Conservation (phyloP, 2,888 invertebrate genomes). For the Agrenia bidenticulata region DNA sequence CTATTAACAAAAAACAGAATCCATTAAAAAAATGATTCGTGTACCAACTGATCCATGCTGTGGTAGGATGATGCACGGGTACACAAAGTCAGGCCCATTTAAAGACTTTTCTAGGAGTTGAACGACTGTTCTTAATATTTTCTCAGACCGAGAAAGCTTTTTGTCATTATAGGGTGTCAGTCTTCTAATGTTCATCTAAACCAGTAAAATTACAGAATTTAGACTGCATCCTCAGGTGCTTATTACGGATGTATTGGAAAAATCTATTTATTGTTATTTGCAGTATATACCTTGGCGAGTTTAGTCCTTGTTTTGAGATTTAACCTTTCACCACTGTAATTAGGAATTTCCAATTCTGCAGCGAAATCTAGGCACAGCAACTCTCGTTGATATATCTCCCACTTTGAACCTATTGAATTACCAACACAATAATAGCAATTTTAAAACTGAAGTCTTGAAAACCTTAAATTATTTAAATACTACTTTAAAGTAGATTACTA, state of each 20-base stretch:
- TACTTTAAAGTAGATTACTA: constrained; percentile 55
- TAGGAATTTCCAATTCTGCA: constrained; percentile 64
- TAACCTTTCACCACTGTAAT: constrained; percentile 63
- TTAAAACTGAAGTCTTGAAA: background rate
- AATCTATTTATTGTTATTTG: constrained; percentile 20
- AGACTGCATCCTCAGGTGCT: too few relatives aligned
- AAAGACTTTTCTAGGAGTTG: constrained; percentile 60
- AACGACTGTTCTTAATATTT: constrained; percentile 63
- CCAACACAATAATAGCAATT: background rate
- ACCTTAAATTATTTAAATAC: too few relatives aligned
- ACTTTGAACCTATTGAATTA: constrained; percentile 24
- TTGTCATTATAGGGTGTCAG: constrained; percentile 20
- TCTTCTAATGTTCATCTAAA: constrained; percentile 45
- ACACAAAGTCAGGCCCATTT: constrained; percentile 60
- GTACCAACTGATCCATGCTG: constrained; percentile 61
- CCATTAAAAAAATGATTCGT: too few relatives aligned
- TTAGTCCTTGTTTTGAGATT: constrained; percentile 58
- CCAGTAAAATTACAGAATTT: too few relatives aligned
- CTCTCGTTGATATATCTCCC: constrained; percentile 61
- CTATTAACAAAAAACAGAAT: too few relatives aligned
- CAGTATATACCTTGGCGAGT: constrained; percentile 60
- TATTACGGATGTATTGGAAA: too few relatives aligned
- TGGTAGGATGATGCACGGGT: constrained; percentile 66
- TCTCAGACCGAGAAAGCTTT: constrained; percentile 63
- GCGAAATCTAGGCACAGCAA: constrained; percentile 66